Conservation (phyloP, 1,140 invertebrate species). For the Eciton burchellii region DNA sequence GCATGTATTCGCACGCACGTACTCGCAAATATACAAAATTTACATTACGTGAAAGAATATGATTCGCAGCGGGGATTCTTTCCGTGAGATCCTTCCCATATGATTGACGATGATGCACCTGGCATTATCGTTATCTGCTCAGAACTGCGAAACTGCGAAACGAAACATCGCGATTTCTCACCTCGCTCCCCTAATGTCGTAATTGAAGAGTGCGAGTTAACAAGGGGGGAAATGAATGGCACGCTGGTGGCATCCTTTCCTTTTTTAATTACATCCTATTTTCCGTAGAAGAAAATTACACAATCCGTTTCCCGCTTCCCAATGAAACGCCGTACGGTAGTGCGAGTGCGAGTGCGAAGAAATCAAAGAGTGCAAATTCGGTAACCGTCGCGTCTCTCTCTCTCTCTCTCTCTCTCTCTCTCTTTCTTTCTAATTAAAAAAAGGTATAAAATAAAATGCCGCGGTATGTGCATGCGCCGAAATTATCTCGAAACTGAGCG, state of each 20-base stretch:
- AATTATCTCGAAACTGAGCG: too few species aligned
- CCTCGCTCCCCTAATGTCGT: conserved; percentile 25
- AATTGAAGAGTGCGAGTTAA: conserved; percentile 20
- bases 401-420: too few species aligned
- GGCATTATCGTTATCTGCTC: conserved; percentile 43
- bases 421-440: too few species aligned
- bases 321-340: not conserved
- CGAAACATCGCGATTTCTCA: conserved; percentile 5
- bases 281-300: conserved; percentile 12
- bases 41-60: conserved; percentile 8
- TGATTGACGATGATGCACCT: conserved; percentile 32
- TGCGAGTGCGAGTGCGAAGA: not conserved
- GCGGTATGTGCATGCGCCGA: too few species aligned
- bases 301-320: conserved; percentile 3
- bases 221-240: conserved; percentile 24
- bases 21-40: not conserved
- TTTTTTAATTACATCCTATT: not conserved
- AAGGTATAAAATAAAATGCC: too few species aligned
- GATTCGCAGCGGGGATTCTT: not conserved
- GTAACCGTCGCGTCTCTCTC: not conserved
- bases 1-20: not conserved
- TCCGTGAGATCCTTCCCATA: conserved; percentile 39
- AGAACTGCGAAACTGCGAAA: conserved; percentile 12
- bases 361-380: not conserved
- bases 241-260: not conserved